Percentiles rank a stretch among this genome's conserved stretches.
Evolutionary conservation across 2,888 invertebrate species (phyloP).

Genomic region (Cephus pygmeus): DNA sequence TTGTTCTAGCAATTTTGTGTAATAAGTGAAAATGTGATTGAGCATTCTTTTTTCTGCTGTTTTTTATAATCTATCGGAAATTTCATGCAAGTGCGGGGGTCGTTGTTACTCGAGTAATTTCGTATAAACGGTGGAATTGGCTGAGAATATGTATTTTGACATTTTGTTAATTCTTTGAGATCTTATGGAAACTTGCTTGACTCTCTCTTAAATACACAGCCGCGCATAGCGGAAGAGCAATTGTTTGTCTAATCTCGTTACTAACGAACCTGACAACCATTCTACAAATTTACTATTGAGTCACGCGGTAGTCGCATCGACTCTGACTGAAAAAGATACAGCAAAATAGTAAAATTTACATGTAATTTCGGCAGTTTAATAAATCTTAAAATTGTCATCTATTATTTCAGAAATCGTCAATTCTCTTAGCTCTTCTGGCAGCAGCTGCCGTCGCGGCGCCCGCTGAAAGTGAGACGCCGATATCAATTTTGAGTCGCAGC

Average conservation of each 20-base stretch:
- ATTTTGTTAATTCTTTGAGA: neutral
- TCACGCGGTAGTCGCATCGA: neutral
- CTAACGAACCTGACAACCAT: neutral
- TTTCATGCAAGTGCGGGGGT: neutral
- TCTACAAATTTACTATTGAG: neutral
- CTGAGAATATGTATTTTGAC: neutral
- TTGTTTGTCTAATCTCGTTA: neutral
- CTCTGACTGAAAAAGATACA: neutral
- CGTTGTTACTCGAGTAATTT: too few relatives aligned
- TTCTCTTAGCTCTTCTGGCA: conserved; percentile 4
- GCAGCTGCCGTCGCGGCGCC: conserved; percentile 11
- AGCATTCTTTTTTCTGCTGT: neutral
- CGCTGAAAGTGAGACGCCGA: neutral
- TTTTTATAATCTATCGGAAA: neutral
- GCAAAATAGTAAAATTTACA: neutral
- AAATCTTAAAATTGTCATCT: neutral
- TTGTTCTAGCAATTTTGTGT: neutral
- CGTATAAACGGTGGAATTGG: neutral
- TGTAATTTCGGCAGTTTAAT: neutral
- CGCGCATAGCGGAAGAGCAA: neutral
- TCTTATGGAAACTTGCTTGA: neutral
- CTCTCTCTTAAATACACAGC: neutral
- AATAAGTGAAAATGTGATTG: neutral
- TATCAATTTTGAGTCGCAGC: neutral
- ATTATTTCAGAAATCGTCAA: neutral